Percentiles rank a stretch among this genome's conserved stretches.
phyloP scores from a whole-genome alignment of 2,888 invertebrate species.

The Scaptodrosophila latifasciaeformis region DNA sequence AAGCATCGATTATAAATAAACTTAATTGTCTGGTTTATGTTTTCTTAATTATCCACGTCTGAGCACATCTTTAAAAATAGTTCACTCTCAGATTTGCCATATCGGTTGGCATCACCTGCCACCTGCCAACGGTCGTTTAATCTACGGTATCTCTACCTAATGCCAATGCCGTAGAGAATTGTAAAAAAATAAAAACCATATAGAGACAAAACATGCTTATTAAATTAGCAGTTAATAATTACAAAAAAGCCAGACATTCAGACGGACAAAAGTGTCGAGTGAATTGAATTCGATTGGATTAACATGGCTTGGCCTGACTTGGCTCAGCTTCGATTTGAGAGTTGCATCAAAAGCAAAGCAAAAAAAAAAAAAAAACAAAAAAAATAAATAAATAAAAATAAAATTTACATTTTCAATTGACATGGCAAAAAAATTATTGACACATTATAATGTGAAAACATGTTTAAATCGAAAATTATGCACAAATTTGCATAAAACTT shows the following conservation, averaged over 20 bases:
- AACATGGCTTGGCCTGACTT: too few species aligned
- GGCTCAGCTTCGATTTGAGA: too few species aligned
- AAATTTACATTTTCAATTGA: slow-evolving; percentile 53
- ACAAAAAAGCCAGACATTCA: too few species aligned
- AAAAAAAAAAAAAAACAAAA: too few species aligned
- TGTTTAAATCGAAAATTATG: slow-evolving; percentile 66
- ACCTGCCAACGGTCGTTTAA: too few species aligned
- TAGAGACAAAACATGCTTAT: slow-evolving; percentile 45
- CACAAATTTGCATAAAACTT: slow-evolving; percentile 43
- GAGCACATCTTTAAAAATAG: slow-evolving; percentile 69
- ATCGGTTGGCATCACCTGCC: too few species aligned
- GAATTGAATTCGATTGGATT: too few species aligned
- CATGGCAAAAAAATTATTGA: slow-evolving; percentile 41
- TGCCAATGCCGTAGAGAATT: slow-evolving; percentile 22
- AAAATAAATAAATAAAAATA: too few species aligned
- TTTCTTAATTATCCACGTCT: too few species aligned
- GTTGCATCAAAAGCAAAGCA: background rate
- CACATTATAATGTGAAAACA: slow-evolving; percentile 61
- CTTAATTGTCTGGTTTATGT: background rate
- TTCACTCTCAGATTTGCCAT: slow-evolving; percentile 22
- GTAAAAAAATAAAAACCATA: too few species aligned
- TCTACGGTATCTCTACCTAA: slow-evolving; percentile 11
- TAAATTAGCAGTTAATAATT: slow-evolving; percentile 45
- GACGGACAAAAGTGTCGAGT: too few species aligned
- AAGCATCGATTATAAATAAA: background rate